Percentiles rank a stretch among this genome's conserved stretches.
phyloP scores from a whole-genome alignment of 2,797 vertebrate species.

The Danio albolineatus region DNA sequence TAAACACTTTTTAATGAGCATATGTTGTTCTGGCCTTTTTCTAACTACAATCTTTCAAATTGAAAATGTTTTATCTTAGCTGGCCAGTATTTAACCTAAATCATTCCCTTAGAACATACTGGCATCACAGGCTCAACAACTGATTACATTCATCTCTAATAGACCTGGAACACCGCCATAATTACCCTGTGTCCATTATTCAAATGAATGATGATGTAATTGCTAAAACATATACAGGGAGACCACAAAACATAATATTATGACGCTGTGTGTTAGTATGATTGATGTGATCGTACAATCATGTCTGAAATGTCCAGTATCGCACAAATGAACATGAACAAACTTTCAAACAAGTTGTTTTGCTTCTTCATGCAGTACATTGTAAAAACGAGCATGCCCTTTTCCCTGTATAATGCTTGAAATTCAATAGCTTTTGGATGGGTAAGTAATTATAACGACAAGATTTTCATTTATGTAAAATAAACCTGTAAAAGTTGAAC shows the following conservation, averaged over 20 bases:
- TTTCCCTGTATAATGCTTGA: neutral
- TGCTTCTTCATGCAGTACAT: neutral
- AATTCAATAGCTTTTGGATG: neutral
- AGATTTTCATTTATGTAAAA: neutral
- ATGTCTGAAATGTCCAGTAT: neutral
- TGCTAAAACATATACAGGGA: constrained; percentile 10
- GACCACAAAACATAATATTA: constrained; percentile 7
- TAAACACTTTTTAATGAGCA: constrained; percentile 24
- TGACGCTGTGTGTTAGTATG: constrained; percentile 2
- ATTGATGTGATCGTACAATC: neutral
- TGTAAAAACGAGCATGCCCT: neutral
- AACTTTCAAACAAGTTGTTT: neutral
- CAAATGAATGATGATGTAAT: constrained; percentile 8
- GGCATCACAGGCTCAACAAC: neutral
- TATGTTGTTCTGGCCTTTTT: constrained; percentile 3
- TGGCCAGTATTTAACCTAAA: constrained; percentile 2
- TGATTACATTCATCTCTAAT: constrained; percentile 5
- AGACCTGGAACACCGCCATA: constrained; percentile 24
- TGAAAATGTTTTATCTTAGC: constrained; percentile 24
- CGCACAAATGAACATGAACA: neutral
- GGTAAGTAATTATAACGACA: neutral
- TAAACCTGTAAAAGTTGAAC: neutral
- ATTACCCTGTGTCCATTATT: constrained; percentile 11
- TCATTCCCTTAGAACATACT: neutral
- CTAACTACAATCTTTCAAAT: neutral